Evolutionary conservation across 1,140 invertebrate species (phyloP).

Genomic region (Anthonomus grandis): DNA sequence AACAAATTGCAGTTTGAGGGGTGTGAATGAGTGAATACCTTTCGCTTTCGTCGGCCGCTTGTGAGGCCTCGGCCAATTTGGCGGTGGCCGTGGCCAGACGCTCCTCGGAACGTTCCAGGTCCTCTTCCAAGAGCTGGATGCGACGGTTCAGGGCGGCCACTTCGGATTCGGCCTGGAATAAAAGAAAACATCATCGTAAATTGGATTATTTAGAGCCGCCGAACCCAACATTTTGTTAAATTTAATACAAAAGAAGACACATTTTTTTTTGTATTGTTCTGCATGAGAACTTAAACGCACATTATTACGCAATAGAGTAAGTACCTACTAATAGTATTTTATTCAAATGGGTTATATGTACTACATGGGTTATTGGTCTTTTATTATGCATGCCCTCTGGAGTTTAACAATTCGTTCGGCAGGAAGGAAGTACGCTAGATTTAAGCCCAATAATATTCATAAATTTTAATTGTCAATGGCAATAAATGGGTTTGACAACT

Average conservation of each 20-base stretch:
- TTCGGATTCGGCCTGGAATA: conserved; percentile 93
- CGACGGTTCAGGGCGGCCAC: conserved; percentile 96
- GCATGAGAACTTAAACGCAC: too few relatives aligned
- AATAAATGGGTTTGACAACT: not conserved
- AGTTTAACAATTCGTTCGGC: conserved; percentile 1
- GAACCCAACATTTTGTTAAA: too few relatives aligned
- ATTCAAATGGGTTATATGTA: too few relatives aligned
- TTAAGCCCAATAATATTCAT: not conserved
- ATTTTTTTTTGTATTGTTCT: too few relatives aligned
- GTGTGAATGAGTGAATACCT: too few relatives aligned
- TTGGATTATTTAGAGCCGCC: not conserved
- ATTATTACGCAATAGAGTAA: too few relatives aligned
- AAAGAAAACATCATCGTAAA: conserved; percentile 24
- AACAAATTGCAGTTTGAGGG: too few relatives aligned
- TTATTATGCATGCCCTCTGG: too few relatives aligned
- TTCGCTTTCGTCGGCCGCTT: conserved; percentile 99
- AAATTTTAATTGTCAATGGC: not conserved
- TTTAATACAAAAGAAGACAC: too few relatives aligned
- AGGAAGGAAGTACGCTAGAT: conserved; percentile 18
- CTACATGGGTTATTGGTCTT: too few relatives aligned
- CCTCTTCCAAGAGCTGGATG: conserved; percentile 97
- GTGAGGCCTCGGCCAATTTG: conserved; percentile 97
- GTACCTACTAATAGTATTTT: too few relatives aligned
- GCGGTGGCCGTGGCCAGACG: conserved; percentile 92
- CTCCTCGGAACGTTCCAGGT: conserved; percentile 97